Evolutionary conservation across 2,888 invertebrate genomes (phyloP).

Genomic region (Erebia epiphron): DNA sequence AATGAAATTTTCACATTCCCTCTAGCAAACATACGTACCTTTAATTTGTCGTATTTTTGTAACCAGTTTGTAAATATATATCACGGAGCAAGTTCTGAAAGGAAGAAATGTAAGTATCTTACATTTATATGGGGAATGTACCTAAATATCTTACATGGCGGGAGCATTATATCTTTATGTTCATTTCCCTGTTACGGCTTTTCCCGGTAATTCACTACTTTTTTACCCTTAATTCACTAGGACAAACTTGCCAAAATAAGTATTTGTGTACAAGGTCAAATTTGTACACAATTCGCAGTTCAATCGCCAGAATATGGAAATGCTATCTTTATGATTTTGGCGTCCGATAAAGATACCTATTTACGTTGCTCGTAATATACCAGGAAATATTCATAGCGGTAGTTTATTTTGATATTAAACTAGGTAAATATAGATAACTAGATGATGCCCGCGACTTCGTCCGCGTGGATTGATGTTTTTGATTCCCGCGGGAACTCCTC

Average conservation of each 20-base stretch:
- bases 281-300: slow-evolving; percentile 19
- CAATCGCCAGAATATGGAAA: slow-evolving; percentile 30
- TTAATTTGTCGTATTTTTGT: not conserved
- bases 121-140: no score
- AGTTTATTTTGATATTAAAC: slow-evolving; percentile 8
- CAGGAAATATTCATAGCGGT: not conserved
- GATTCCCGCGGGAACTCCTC: no score
- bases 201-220: slow-evolving; percentile 30
- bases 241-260: slow-evolving; percentile 28
- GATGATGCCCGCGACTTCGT: no score
- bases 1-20: no score
- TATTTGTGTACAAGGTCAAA: slow-evolving; percentile 35
- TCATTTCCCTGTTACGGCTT: slow-evolving; percentile 29
- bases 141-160: no score
- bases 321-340: slow-evolving; percentile 20
- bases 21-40: no score
- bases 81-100: slow-evolving; percentile 1
- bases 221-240: slow-evolving; percentile 31
- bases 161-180: slow-evolving; percentile 33
- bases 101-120: slow-evolving; percentile 21
- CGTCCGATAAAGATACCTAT: slow-evolving; percentile 18
- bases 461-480: no score
- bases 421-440: not conserved
- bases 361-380: slow-evolving; percentile 14
- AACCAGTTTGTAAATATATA: slow-evolving; percentile 1